Evolutionary conservation across 2,888 invertebrate genomes (phyloP), one percentile per base, ranked within the genome.

Genomic region (Deilephila porcellus): DNA sequence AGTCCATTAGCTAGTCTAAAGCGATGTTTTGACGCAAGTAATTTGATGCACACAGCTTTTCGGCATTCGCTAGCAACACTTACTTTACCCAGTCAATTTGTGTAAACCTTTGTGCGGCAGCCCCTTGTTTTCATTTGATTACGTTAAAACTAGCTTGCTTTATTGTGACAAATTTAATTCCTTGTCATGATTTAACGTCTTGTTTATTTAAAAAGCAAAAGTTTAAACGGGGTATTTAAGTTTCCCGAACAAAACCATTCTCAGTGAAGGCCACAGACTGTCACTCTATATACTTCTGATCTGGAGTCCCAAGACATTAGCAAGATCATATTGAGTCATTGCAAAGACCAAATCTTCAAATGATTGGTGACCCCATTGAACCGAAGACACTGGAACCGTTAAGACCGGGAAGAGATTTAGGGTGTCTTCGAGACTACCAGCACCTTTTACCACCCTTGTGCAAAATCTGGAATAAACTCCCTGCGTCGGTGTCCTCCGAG

Each of bases 1-100:
- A 92, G 87, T 91, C 86, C 86, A 91, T 92, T 93, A 92, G 80
- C 83, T 79, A 84, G 84, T 84, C 84, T 85, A 85, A 84, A 84
- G 83, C 81, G 81, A 81, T 87, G 87, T 91, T 92, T 67, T 67
- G 52, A 67, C 86, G 84, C 82, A 79, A 84, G 83, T 87, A 88
- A 88, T 90, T 88, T 85, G 86, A 85, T 85, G 83, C 86, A 83
- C 82, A 83, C 79, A 78, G 79, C 80, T 85, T 85, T 85, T 81
- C 77, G 81, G 77, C 79, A 75, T 78, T 79, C 74, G 73, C 81
- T 75, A 74, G 71, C 79, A 77, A 80, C 84, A 84, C 83, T 87
- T 84, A 82, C 84, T 86, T 86, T 86, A 86, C 87, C 86, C 86
- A 83, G 82, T 82, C 86, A 86, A 88, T 88, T 85, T 87, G 67